phyloP scores from a whole-genome alignment of 2,888 invertebrate species.

The Ophioninae sp. region DNA sequence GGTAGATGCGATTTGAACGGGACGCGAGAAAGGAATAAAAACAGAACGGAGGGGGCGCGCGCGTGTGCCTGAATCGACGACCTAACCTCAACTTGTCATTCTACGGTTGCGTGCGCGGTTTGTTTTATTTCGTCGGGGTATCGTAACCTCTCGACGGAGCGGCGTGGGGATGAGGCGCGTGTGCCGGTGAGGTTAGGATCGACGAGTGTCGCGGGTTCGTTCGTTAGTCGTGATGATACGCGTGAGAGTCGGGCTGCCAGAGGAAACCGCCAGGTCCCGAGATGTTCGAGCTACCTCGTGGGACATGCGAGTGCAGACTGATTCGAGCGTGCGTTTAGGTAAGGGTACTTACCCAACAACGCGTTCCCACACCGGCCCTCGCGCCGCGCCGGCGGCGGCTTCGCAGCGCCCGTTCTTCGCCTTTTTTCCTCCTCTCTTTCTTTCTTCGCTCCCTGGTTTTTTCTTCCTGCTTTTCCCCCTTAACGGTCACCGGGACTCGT shows the following conservation, averaged over 20 bases:
- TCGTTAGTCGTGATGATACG: neutral
- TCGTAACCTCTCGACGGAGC: conserved; percentile 22
- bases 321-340: conserved; percentile 73
- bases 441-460: neutral
- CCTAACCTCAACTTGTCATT: conserved; percentile 50
- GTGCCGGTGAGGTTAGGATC: conserved; percentile 18
- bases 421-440: conserved; percentile 20
- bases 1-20: neutral
- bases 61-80: conserved; percentile 7
- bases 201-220: conserved; percentile 25
- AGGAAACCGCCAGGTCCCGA: conserved; percentile 75
- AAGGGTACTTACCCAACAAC: conserved; percentile 79
- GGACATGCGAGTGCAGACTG: conserved; percentile 81
- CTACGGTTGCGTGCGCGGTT: conserved; percentile 11
- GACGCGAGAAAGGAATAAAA: neutral
- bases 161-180: conserved; percentile 1
- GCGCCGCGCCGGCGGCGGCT: conserved; percentile 28
- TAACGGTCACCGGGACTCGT: conserved; percentile 61
- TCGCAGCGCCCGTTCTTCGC: conserved; percentile 30
- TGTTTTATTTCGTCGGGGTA: conserved; percentile 20
- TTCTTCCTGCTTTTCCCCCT: conserved; percentile 40
- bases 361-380: conserved; percentile 68
- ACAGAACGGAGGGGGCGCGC: neutral
- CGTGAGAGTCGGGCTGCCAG: conserved; percentile 61
- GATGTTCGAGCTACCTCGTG: conserved; percentile 74